Conservation (phyloP, 2,113 vertebrate species). For the Oreochromis aureus region DNA sequence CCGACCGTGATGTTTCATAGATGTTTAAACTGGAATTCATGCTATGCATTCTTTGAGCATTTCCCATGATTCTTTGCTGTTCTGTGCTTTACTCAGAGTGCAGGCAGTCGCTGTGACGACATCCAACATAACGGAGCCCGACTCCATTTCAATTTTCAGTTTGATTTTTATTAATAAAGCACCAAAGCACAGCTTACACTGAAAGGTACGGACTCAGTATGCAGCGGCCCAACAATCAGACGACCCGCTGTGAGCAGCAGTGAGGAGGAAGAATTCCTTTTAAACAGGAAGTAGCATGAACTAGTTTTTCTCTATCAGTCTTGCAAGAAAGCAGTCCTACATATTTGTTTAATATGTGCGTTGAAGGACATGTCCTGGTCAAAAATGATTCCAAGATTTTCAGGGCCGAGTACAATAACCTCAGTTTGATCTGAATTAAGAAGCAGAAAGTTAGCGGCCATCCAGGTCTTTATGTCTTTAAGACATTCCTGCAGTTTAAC, state of each 20-base stretch:
- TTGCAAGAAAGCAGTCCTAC: neutral
- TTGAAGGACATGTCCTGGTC: neutral
- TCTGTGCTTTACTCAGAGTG: neutral
- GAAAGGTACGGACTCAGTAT: fast-evolving
- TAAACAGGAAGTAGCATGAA: neutral
- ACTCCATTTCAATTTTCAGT: neutral
- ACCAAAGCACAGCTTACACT: neutral
- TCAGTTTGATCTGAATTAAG: fast-evolving
- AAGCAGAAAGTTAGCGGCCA: neutral
- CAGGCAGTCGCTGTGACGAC: neutral
- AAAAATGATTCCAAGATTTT: fast-evolving
- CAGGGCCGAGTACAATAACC: fast-evolving
- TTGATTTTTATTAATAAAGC: neutral
- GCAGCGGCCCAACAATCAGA: neutral
- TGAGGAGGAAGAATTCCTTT: neutral
- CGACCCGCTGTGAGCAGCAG: neutral
- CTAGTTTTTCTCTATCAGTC: neutral
- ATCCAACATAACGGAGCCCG: neutral
- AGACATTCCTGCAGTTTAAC: neutral
- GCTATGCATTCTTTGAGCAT: neutral
- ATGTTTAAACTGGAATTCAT: neutral
- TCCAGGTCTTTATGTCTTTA: neutral
- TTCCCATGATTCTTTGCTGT: neutral
- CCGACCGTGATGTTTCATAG: neutral
- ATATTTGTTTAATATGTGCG: neutral